These are phyloP conservation scores for Lerista edwardsae DNA, from an alignment of 2,797 vertebrate species.

Conservation along the genomic window DNA sequence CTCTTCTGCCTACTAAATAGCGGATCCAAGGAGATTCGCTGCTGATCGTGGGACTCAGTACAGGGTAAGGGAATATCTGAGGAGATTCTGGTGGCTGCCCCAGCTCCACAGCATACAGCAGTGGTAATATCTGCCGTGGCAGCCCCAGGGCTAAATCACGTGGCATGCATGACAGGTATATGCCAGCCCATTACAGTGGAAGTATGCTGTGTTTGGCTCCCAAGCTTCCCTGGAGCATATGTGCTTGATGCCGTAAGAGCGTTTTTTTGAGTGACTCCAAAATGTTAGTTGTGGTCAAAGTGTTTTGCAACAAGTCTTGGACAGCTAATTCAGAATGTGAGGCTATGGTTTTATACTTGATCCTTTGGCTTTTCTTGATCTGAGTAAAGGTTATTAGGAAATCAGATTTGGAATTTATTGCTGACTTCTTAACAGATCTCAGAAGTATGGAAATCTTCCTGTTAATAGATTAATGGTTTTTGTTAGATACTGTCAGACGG, in stretches of 20 bases:
- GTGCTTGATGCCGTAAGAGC: neutral
- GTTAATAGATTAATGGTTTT: no score
- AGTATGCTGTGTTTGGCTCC: no score
- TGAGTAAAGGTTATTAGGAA: slow-evolving; percentile 15
- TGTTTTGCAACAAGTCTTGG: neutral
- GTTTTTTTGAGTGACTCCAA: no score
- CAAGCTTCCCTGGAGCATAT: neutral
- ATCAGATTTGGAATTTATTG: slow-evolving; percentile 46
- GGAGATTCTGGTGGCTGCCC: no score
- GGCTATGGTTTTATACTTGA: neutral
- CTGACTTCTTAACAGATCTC: slow-evolving; percentile 57
- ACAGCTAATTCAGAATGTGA: neutral
- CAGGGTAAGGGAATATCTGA: no score
- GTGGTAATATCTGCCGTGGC: no score
- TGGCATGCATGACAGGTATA: neutral
- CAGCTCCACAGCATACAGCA: no score
- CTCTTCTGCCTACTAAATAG: no score
- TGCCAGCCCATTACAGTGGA: neutral
- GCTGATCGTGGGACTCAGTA: no score
- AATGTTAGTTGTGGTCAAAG: neutral
- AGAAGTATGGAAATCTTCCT: slow-evolving; percentile 55
- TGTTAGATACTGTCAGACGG: no score
- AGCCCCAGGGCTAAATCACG: no score
- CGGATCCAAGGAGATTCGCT: no score
- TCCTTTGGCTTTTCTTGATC: neutral